Evolutionary conservation across 2,888 invertebrate genomes (phyloP), one percentile per base, ranked within the genome.

Genomic region (Stenodera caucasica): DNA sequence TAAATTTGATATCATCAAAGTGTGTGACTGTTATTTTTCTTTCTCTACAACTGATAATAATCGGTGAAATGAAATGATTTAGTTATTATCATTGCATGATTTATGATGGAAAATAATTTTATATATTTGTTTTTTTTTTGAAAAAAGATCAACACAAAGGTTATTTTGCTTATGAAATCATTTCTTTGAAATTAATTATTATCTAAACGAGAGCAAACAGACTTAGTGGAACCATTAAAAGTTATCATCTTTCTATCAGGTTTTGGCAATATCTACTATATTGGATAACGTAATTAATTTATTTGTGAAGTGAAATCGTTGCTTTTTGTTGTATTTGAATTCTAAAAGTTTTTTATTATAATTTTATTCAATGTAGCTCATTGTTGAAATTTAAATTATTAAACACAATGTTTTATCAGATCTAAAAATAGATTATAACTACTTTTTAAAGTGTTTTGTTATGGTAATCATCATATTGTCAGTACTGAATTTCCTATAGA

Each of bases 341-440:
- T 26, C 3, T 26, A 26, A 2, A 26, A 26, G 26, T 26, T 26
- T 26, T 26, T 26, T 30, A 7, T 30, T 40, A 14, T 18, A 40
- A 15, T 37, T 37, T 37, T 3, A 18, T 6, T 18, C 18, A 40
- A 40, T 30, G n/a, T n/a, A n/a, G n/a, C 8, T 30, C 30, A 5
- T 40, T 40, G 18, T 40, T 40, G 2, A 7, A 40, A 40, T 40
- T 40, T 2, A 40, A 40, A 40, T 40, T 40, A 18, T 40, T 18
- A 11, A 7, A 40, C 1, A 7, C 15, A 40, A 9, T 40, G 2
- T 40, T 40, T 40, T 40, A 40, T 40, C 40, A 40, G 8, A 40
- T 40, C 40, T 40, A 40, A 40, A 40, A 40, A 40, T 40, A 40
- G 40, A 40, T 18, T 4, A 14, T 37, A 40, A 40, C 40, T 40